These are phyloP conservation scores for Halocaridina rubra DNA, from an alignment of 2,888 invertebrate species.

Conservation along the genomic window DNA sequence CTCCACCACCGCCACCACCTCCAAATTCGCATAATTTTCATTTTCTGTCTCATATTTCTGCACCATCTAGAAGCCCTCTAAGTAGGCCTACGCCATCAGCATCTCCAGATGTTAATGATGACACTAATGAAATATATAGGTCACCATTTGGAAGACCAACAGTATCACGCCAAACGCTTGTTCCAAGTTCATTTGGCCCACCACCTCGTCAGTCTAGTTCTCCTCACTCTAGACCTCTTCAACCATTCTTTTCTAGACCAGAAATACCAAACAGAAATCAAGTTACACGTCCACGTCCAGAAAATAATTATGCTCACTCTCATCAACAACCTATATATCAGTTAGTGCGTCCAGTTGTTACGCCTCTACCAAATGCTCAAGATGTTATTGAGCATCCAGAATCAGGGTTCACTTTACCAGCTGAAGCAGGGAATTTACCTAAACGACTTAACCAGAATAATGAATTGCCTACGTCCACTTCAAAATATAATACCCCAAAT, in stretches of 20 bases:
- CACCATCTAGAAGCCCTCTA: too few species aligned
- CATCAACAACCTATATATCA: not conserved
- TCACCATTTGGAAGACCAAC: not conserved
- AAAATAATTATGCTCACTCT: not conserved
- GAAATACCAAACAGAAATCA: not conserved
- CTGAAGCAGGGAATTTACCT: slow-evolving; percentile 23
- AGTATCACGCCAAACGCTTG: not conserved
- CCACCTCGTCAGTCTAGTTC: not conserved
- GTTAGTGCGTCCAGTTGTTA: not conserved
- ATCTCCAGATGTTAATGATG: not conserved
- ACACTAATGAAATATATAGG: not conserved
- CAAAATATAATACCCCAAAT: not conserved
- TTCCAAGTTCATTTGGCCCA: not conserved
- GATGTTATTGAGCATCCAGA: slow-evolving; percentile 1
- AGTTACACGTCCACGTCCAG: not conserved
- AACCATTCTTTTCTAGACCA: not conserved
- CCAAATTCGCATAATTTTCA: too few species aligned
- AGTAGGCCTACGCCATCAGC: not conserved
- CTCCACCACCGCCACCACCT: not conserved
- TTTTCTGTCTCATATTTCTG: not conserved
- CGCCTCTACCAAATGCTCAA: not conserved
- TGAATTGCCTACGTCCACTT: not conserved
- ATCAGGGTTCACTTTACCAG: slow-evolving; percentile 25
- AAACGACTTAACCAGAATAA: not conserved
- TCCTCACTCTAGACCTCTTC: not conserved